Base-by-base conservation (phyloP, 2,888 invertebrate species). In the Ochropleura leucogaster region DNA sequence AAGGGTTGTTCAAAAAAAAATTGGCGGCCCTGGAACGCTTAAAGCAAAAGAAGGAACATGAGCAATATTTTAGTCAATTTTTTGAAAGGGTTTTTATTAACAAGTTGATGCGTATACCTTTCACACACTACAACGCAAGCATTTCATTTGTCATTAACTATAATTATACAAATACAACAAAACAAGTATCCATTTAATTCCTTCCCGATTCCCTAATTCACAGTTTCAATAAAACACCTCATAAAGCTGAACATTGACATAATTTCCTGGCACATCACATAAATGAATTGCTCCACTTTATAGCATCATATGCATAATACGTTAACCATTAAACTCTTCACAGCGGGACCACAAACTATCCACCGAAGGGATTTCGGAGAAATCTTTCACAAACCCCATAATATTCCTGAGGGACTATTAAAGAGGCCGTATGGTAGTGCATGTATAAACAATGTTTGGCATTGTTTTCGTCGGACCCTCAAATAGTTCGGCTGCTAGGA, bases 361-460 rank as follows among this genome's bases (percentile, higher is more conserved):
- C 74, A 42, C 66, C 63, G 70, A 70, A 86, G 87, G 86, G 84
- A 85, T 84, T 87, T 84, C 10, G 76, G 67, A 16, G 14, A 84
- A 86, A 86, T 87, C 87, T 87, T 87, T 83, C 77, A 68, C 72
- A 83, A 81, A 76, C 83, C 81, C 81, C 60, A 75, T 86, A 78
- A 87, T 87, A 86, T 87, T 87, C 86, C 83, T 66, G 53, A 68
- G 87, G 68, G 86, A 80, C 84, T 77, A 78, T 82, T 79, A 85
- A 87, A 77, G 76, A 77, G 62, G 65, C 71, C 66, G 60, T 76
- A 59, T 62, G 69, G 62, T 30, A 59, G 74, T 87, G 84, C 84
- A 84, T 87, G 86, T 84, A 82, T 86, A 85, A 86, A 85, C 87
- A 85, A 87, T 85, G 84, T 85, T 85, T 71, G 77, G 77, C 78